A percentile compares a stretch with the other conserved stretches of the same genome.
Evolutionary conservation across 2,797 vertebrate genomes (phyloP).

Genomic region (Sebastes baramenuke): DNA sequence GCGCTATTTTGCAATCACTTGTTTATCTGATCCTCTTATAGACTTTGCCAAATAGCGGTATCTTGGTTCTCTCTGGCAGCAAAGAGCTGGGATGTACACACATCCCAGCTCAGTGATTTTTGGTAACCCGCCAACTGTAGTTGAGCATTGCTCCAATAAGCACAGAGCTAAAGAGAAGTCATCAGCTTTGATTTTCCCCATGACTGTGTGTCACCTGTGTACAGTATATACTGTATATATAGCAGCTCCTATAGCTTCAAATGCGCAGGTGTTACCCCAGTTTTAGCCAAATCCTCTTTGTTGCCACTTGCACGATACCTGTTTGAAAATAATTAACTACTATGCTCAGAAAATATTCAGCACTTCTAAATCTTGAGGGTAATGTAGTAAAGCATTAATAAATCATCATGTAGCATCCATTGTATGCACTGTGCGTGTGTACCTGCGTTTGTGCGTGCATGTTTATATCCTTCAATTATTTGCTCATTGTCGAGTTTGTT

Average conservation of each 20-base stretch:
- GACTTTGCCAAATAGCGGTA: slow-evolving; percentile 22
- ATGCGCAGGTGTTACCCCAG: background rate
- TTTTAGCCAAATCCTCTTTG: background rate
- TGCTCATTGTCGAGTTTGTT: background rate
- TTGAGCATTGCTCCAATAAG: slow-evolving; percentile 41
- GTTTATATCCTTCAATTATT: background rate
- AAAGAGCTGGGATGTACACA: slow-evolving; percentile 29
- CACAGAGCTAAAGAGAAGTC: slow-evolving; percentile 31
- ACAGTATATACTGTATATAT: background rate
- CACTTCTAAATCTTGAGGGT: background rate
- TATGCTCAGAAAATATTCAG: background rate
- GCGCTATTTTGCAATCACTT: slow-evolving; percentile 33
- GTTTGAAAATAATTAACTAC: background rate
- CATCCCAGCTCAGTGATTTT: slow-evolving; percentile 22
- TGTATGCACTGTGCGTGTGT: background rate
- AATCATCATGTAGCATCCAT: background rate
- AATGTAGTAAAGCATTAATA: background rate
- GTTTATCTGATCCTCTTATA: slow-evolving; percentile 74
- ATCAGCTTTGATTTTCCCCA: slow-evolving; percentile 20
- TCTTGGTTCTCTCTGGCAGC: background rate
- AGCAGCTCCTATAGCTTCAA: background rate
- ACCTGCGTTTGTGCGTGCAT: background rate
- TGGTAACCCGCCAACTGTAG: slow-evolving; percentile 46
- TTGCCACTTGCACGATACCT: background rate
- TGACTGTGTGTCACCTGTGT: background rate